These are phyloP conservation scores for Tapirus terrestris DNA, from an alignment of 2,113 vertebrate species.

Conservation along the genomic window DNA sequence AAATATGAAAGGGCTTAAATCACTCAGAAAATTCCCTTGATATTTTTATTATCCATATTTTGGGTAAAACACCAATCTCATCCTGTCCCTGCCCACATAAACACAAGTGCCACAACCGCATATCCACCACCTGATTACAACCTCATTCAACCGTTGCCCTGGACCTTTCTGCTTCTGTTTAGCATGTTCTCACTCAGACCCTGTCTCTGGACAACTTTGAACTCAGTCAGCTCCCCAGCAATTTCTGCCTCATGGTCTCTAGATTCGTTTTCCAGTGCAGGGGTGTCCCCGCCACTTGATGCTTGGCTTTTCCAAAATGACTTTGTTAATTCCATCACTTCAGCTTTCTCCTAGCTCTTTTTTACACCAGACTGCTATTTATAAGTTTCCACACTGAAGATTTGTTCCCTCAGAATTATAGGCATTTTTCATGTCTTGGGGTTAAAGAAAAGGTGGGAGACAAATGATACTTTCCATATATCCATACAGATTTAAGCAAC, in stretches of 20 bases:
- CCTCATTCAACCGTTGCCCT: neutral
- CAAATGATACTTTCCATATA: neutral
- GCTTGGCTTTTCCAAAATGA: neutral
- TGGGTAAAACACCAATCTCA: neutral
- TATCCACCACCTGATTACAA: neutral
- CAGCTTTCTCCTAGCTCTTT: neutral
- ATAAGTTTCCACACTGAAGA: neutral
- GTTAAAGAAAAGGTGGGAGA: neutral
- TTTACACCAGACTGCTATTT: neutral
- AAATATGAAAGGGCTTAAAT: neutral
- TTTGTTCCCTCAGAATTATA: neutral
- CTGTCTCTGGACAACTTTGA: neutral
- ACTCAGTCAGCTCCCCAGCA: neutral
- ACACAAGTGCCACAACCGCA: fast-evolving
- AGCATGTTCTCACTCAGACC: neutral
- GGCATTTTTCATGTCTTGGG: neutral
- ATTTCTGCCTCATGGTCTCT: neutral
- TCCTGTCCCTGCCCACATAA: neutral
- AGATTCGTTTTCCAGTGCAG: neutral
- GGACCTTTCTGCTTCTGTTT: neutral
- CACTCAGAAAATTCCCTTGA: neutral
- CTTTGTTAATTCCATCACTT: neutral
- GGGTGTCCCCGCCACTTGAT: neutral
- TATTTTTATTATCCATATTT: neutral
- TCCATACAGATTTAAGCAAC: neutral